Evolutionary conservation across 2,797 vertebrate genomes (phyloP), one percentile per base, ranked within the genome.

Genomic region (Sardinella longiceps): DNA sequence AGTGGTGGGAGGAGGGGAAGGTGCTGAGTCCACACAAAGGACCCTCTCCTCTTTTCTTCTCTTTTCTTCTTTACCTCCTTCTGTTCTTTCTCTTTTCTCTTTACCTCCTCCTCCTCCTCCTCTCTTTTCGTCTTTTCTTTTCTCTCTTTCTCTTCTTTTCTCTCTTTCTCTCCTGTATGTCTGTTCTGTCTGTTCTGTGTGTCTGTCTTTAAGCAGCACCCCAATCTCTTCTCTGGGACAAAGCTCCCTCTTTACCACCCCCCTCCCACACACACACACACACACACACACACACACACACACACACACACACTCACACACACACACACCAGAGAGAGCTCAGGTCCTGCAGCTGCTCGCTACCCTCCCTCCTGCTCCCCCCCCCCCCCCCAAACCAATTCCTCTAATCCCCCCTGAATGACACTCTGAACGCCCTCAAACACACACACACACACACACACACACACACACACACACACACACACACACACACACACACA

Each of bases 331-430:
- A 60, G 53, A 80, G 93, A 94, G 90, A 87, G 93, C 91, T 86
- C 84, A 91, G 91, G 91, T 89, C 92, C 91, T 91, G 92, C 95
- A 96, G 95, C 95, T 96, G 95, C 93, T 94, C 89, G 84, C 50
- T 63, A n/a, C 63, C 90, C 90, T 88, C 89, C 85, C 80, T 85
- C 83, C 82, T 82, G n/a, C n/a, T n/a, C 70, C 87, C 45, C 87
- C 88, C 77, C 85, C 85, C 70, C 80, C 87, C 86, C 84, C 88
- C 89, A 86, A 53, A 4, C 60, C 90, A 94, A 94, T 94, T 94
- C 92, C 92, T 91, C 89, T 94, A 95, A 95, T 95, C 93, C 92
- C 90, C 87, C 88, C 88, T 94, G 94, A 95, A 95, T 94, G 91
- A 92, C 85, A 83, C 90, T 74, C 51, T 66, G 51, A 10, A 37